Evolutionary conservation across 2,113 vertebrate species (phyloP).

Genomic region (Dunckerocampus dactyliophorus): DNA sequence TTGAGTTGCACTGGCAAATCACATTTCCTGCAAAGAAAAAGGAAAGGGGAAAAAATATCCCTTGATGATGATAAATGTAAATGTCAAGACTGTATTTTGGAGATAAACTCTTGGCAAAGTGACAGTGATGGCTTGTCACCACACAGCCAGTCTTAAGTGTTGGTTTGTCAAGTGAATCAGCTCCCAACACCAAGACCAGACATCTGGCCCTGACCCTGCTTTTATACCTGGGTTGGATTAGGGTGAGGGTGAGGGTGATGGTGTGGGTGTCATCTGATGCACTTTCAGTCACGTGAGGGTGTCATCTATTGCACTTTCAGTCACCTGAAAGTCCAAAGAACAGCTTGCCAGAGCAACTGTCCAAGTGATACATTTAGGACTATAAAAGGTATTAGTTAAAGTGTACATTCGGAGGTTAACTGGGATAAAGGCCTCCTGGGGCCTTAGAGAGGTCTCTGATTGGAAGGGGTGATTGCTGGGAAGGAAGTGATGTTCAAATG

Average conservation of each 20-base stretch:
- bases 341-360: slow-evolving; percentile 41
- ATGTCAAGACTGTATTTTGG: slow-evolving; percentile 3
- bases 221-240: not conserved
- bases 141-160: no score
- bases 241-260: not conserved
- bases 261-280: not conserved
- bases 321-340: not conserved
- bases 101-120: slow-evolving; percentile 20
- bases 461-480: not conserved
- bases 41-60: slow-evolving; percentile 11
- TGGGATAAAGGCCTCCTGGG: slow-evolving; percentile 13
- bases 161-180: not conserved
- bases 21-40: slow-evolving; percentile 12
- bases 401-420: slow-evolving; percentile 15
- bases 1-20: not conserved
- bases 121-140: slow-evolving; percentile 20
- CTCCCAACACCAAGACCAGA: slow-evolving; percentile 6
- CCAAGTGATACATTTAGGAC: slow-evolving; percentile 44
- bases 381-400: slow-evolving; percentile 48
- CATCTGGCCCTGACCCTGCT: slow-evolving; percentile 40
- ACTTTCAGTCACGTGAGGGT: not conserved
- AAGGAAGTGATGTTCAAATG: no score
- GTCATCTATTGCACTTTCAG: slow-evolving; percentile 9
- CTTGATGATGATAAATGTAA: slow-evolving; percentile 14
- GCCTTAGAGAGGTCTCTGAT: slow-evolving; percentile 15